Base-by-base conservation (phyloP, 2,797 vertebrate genomes). In the Danionella dracula region DNA sequence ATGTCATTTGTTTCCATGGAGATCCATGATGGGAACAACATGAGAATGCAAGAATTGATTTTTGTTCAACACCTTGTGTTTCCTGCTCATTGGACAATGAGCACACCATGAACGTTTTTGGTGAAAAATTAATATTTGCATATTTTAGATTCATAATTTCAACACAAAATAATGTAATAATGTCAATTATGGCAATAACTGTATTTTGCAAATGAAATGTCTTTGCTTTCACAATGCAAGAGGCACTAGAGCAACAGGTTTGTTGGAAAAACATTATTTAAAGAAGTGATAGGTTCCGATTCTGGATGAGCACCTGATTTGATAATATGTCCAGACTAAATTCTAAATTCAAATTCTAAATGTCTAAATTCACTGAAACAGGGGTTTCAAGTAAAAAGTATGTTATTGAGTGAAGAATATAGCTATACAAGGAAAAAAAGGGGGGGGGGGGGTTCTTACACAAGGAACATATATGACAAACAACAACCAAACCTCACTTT, bases 1-100 rank as follows among this genome's bases (percentile, higher is more conserved):
- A 66, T 67, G 57, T 41, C 31, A 72, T 62, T 72, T 67, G 70
- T 68, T 68, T 41, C 70, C 57, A 72, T 72, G 50, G 70, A 1
- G 57, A 72, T 72, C 35, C 35, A 61, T 44, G 42, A 62, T 37
- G 49, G 57, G 49, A 35, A 13, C 29, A 60, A 66, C 48, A 71
- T 31, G 29, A 56, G 42, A 45, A 67, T 29, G 27, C 35, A 54
- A 44, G 19, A 50, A 67, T 42, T 56, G 63, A 42, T 66, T 72
- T 72, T 50, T 27, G 15, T 55, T 21, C 2, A 4, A 49, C 35
- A 38, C 41, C 3, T 50, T 17, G 27, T 45, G 29, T 41, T 41
- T 34, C 34, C 9, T 44, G 35, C 20, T 9, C 32, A 54, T 61
- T 60, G 20, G n/a, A 23, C 13, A 20, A 42, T 32, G 12, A 12